Base-by-base conservation (phyloP, 1,140 invertebrate species). In the Nilaparvata lugens region DNA sequence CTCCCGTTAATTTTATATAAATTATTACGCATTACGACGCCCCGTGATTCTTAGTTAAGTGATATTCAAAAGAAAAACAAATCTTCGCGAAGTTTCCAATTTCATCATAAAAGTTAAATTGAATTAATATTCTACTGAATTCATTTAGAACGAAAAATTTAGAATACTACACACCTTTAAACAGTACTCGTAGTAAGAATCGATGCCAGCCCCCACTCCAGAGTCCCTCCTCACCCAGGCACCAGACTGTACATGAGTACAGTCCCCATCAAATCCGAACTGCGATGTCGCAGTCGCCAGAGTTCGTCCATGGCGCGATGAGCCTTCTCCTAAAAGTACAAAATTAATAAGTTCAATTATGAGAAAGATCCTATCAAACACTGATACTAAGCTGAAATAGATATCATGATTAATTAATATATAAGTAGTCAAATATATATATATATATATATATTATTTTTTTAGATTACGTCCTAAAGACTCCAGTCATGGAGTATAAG, bases 111-210 rank as follows among this genome's bases (percentile, higher is more conserved):
- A n/a, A n/a, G n/a, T n/a, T n/a, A n/a, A n/a, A n/a, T n/a, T n/a
- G n/a, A 25, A 14, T 2, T 45, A 24, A 21, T 3, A 9, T 59
- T 19, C 13, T 56, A 48, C 28, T 67, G 62, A 81, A 79, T 72
- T 88, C 87, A 72, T 96, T 96, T 73, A 98, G 98, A 60, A 95
- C 78, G 21, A 89, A 85, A 61, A 97, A 76, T 76, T 97, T 2
- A 90, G 75, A 62, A 91, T 75, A n/a, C n/a, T n/a, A n/a, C 87
- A 90, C 0, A 94, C 94, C 75, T 98, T 98, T 16, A 98, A 81
- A 65, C 93, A 91, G 75, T 99, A 99, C 75, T 98, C 96, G 73
- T 98, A 98, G 73, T 98, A 99, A 0, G 94, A 97, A 74, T 99
- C 96, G 65, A 98, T 98, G 11, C 97, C 96, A 42, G 96, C 97